A percentile compares a stretch with the other conserved stretches of the same genome.
Conservation (phyloP, 2,113 vertebrate genomes). For the Athene cunicularia region DNA sequence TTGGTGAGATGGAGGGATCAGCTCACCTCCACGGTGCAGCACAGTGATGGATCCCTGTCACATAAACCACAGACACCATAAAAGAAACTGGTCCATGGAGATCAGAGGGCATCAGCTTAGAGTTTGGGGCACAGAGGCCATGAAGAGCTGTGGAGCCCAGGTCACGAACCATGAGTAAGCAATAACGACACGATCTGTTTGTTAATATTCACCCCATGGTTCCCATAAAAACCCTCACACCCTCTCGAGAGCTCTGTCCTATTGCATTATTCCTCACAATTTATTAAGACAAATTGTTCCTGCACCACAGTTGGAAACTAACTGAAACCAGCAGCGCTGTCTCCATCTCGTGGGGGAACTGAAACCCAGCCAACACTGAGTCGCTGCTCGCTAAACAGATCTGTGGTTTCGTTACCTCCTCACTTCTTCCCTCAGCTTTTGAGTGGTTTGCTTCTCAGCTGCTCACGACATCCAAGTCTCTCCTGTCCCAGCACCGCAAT, state of each 20-base stretch:
- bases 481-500: not conserved
- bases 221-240: not conserved
- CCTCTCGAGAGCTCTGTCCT: not conserved
- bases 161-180: not conserved
- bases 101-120: not conserved
- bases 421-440: not conserved
- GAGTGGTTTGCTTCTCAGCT: not conserved
- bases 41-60: not conserved
- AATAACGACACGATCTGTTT: not conserved
- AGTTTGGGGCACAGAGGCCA: not conserved
- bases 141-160: not conserved
- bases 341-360: conserved; percentile 14
- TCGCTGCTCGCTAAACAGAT: rapidly evolving
- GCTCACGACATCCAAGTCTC: rapidly evolving
- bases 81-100: not conserved
- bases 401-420: not conserved
- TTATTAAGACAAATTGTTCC: conserved; percentile 5
- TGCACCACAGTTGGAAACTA: not conserved
- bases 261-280: not conserved
- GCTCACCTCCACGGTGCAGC: not conserved
- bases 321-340: not conserved
- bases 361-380: not conserved
- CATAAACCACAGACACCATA: not conserved
- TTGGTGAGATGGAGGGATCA: not conserved
- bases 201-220: not conserved